Evolutionary conservation across 64 coral and sea anemone species (phyloP).

Genomic region (Stichodactyla helianthus): DNA sequence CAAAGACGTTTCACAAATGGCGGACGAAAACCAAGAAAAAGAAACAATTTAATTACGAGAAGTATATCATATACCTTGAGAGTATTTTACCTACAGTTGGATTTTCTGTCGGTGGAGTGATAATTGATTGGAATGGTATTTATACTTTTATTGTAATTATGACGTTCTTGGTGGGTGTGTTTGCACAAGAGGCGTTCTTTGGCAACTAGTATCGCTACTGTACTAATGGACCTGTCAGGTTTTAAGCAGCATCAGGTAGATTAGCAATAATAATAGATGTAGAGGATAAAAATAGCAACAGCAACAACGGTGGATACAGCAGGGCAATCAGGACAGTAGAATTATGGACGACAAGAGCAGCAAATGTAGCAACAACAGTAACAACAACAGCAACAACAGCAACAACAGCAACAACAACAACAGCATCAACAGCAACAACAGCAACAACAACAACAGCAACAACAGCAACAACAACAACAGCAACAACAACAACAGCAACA

Average conservation of each 20-base stretch:
- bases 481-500: no score
- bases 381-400: neutral
- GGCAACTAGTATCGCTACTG: conserved; percentile 30
- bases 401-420: no score
- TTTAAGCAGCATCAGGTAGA: neutral
- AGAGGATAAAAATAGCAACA: neutral
- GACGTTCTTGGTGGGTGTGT: conserved; percentile 75
- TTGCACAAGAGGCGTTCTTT: conserved; percentile 92
- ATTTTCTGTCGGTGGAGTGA: conserved; percentile 86
- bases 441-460: no score
- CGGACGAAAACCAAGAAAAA: conserved; percentile 94
- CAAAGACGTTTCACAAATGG: conserved; percentile 90
- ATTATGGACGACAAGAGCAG: neutral
- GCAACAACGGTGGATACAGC: neutral
- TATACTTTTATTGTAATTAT: conserved; percentile 83
- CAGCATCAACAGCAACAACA: no score
- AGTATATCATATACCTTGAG: conserved; percentile 86
- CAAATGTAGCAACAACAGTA: neutral
- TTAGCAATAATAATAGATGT: neutral
- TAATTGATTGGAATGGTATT: conserved; percentile 84
- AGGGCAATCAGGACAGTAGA: no score
- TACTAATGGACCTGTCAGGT: neutral
- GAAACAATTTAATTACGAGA: conserved; percentile 87
- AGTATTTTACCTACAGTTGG: conserved; percentile 86
- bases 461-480: no score